Conservation (phyloP, 2,888 invertebrate species). For the Tinea trinotella region DNA sequence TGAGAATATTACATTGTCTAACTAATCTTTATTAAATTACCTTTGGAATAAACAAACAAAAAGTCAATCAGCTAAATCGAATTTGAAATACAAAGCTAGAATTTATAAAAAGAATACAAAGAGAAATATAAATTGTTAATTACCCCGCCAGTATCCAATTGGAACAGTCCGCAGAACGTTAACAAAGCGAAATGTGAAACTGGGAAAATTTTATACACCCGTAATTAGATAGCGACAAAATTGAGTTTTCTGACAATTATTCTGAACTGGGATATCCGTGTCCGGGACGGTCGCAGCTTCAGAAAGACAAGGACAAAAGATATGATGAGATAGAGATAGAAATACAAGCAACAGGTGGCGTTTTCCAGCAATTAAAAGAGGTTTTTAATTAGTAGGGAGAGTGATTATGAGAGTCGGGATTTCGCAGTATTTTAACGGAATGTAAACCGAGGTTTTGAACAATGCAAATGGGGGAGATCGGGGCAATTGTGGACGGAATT, state of each 20-base stretch:
- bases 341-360: constrained; percentile 61
- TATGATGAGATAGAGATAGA: constrained; percentile 30
- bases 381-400: constrained; percentile 69
- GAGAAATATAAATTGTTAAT: constrained; percentile 32
- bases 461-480: not conserved
- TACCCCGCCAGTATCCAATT: constrained; percentile 42
- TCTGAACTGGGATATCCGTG: constrained; percentile 51
- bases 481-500: not conserved
- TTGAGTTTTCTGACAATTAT: constrained; percentile 65
- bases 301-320: constrained; percentile 33
- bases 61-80: constrained; percentile 2
- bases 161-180: constrained; percentile 41
- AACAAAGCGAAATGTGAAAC: constrained; percentile 50
- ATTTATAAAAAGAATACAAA: constrained; percentile 23
- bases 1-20: too few relatives aligned
- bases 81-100: constrained; percentile 24
- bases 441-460: constrained; percentile 4
- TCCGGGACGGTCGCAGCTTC: constrained; percentile 63
- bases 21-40: not conserved
- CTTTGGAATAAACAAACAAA: not conserved
- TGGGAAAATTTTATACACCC: constrained; percentile 61
- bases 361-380: constrained; percentile 66
- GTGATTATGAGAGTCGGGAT: constrained; percentile 49
- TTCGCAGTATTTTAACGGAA: constrained; percentile 9
- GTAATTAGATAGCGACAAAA: constrained; percentile 60